Base-by-base conservation (phyloP, 2,113 vertebrate genomes). In the Hippocampus guttulatus region DNA sequence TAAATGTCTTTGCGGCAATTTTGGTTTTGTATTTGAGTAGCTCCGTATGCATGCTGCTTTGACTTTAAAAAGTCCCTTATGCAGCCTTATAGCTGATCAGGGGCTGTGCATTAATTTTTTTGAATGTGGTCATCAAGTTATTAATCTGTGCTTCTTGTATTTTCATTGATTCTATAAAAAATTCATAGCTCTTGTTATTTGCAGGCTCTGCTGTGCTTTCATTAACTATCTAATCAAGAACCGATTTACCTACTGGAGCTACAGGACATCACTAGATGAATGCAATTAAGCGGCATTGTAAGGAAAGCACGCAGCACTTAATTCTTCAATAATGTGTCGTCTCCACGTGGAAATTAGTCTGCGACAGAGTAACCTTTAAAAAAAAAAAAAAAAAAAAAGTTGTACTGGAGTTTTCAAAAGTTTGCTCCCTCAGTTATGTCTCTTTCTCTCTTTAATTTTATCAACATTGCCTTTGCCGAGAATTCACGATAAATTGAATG, bases 161-260 rank as follows among this genome's bases (percentile, higher is more conserved):
- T 67, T 73, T 67, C 33, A 41, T 68, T 63, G 45, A 64, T 38
- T 70, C 2, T 27, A 25, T 45, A 47, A 27, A 23, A 65, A 47
- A 23, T 65, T 49, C 40, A n/a, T 43, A 43, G 63, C 38, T 43
- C 21, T 64, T 64, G 41, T 27, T 47, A 65, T 27, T 49, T 65
- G n/a, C 41, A 61, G 27, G 55, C 55, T 71, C 41, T 40, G 64
- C 38, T 74, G 66, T 11, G 43, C 71, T 81, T 80, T 71, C 76
- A 81, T 67, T 78, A 78, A 80, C 41, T 47, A 68, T 77, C 67
- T 68, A 71, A 76, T 78, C 68, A 74, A 70, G 41, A 71, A 18
- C 51, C 54, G n/a, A 68, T n/a, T 54, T 41, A 66, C 73, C 43
- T 65, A 47, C 43, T 47, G 64, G 64, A 47, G 43, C 41, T 65